phyloP scores from a whole-genome alignment of 2,797 vertebrate genomes.

The Microctenopoma stevenorrisi region DNA sequence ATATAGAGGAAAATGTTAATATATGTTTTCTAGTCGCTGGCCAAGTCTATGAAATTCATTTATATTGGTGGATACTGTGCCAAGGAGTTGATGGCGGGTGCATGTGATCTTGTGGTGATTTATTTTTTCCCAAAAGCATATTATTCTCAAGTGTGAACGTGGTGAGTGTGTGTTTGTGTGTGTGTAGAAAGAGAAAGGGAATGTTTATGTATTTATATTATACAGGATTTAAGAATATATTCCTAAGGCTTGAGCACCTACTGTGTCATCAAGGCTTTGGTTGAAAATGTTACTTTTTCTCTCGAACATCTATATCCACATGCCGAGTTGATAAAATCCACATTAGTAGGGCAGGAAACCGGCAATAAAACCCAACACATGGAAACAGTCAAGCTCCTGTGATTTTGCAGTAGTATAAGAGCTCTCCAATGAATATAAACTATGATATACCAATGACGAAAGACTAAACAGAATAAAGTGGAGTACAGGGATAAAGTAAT shows the following conservation, averaged over 20 bases:
- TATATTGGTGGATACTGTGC: constrained; percentile 64
- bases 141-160: constrained; percentile 72
- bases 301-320: constrained; percentile 76
- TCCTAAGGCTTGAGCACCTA: constrained; percentile 30
- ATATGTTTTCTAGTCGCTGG: constrained; percentile 70
- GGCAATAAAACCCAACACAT: constrained; percentile 79
- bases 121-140: constrained; percentile 75
- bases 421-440: constrained; percentile 77
- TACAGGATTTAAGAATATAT: constrained; percentile 22
- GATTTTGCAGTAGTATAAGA: constrained; percentile 72
- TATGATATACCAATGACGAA: constrained; percentile 70
- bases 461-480: constrained; percentile 67
- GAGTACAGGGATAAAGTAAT: constrained; percentile 47
- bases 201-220: constrained; percentile 47
- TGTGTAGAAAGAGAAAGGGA: background rate
- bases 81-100: constrained; percentile 59
- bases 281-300: constrained; percentile 60
- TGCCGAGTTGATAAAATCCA: constrained; percentile 82
- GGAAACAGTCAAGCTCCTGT: constrained; percentile 78
- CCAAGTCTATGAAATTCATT: constrained; percentile 74
- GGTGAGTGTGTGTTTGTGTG: constrained; percentile 10
- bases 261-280: constrained; percentile 35
- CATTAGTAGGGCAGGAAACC: constrained; percentile 80
- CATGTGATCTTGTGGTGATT: constrained; percentile 75
- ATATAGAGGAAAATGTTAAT: constrained; percentile 77